These are phyloP conservation scores for Blastobasis lacticolella DNA, from an alignment of 2,888 invertebrate species.

Conservation along the genomic window DNA sequence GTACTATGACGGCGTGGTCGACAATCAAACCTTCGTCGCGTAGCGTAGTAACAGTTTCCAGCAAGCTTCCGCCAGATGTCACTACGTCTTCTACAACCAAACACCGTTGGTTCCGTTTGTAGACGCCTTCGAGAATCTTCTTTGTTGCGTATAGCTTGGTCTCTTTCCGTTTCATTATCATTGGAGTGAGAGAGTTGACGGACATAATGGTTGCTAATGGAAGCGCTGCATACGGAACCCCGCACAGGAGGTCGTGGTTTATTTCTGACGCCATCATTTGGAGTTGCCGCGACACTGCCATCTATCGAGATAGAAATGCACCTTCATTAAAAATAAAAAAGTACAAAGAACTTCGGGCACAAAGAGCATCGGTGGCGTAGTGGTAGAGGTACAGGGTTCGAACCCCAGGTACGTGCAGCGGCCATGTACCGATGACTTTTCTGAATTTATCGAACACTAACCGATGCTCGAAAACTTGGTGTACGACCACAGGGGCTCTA, in stretches of 20 bases:
- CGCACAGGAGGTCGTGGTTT: slow-evolving; percentile 85
- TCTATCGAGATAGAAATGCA: slow-evolving; percentile 29
- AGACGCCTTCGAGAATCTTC: slow-evolving; percentile 93
- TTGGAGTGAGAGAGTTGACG: slow-evolving; percentile 80
- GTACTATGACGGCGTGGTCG: slow-evolving; percentile 87
- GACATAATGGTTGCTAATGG: slow-evolving; percentile 93
- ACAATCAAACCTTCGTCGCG: slow-evolving; percentile 78
- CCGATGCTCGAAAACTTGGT: too few relatives aligned
- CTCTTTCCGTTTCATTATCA: slow-evolving; percentile 95
- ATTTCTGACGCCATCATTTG: slow-evolving; percentile 41
- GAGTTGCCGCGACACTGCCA: slow-evolving; percentile 45
- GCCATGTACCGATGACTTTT: too few relatives aligned
- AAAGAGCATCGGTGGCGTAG: background rate
- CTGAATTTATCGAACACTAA: too few relatives aligned
- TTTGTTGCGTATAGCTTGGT: slow-evolving; percentile 96
- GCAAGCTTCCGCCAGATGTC: slow-evolving; percentile 92
- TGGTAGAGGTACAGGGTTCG: background rate
- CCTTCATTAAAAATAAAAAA: background rate
- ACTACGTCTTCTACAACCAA: slow-evolving; percentile 96
- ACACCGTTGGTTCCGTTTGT: slow-evolving; percentile 77
- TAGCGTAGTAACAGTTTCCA: slow-evolving; percentile 88
- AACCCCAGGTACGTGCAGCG: too few relatives aligned
- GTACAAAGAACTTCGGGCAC: background rate
- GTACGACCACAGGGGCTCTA: too few relatives aligned
- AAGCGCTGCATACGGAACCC: slow-evolving; percentile 97